Base-by-base conservation (phyloP, 1,140 invertebrate species). In the Phymastichus coffea region DNA sequence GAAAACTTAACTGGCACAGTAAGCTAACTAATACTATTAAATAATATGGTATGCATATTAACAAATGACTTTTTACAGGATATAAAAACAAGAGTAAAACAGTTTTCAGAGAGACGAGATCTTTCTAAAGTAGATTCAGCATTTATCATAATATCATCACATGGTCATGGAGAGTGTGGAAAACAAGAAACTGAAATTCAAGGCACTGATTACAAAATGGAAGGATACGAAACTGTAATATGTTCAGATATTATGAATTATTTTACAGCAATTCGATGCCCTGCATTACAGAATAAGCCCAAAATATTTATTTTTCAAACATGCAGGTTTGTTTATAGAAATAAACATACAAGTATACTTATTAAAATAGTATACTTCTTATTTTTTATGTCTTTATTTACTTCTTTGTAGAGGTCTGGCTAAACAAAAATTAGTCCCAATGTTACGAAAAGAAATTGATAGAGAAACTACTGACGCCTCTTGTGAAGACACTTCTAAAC, bases 251-350 rank as follows among this genome's bases (percentile, higher is more conserved):
- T 90, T 43, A 68, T 86, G 0, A 69, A 83, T 9, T 78, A 80
- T 61, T 91, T 93, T 67, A 83, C 83, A 40, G 81, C 85, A 54
- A 66, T 74, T 12, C 81, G 81, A 47, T 87, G 87, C 68, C 80
- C 81, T 1, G 51, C 75, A 53, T 76, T 93, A 26, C 66, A 73
- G 0, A 79, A 81, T 37, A 88, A 91, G 68, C 90, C 90, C 38
- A 93, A 93, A 77, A 82, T 92, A 61, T 89, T 92, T 64, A 85
- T 93, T 33, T 90, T 90, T 68, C 90, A 92, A 72, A 82, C 85
- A 40, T 92, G 90, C 74, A 83, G 88, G 83, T 85, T 33, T 33
- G 28, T 12, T 33, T 33, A 12, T 33, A 20, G n/a, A n/a, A n/a
- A n/a, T n/a, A 1, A 23, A 23, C 9, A 9, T 12, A 20, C 15